phyloP scores from a whole-genome alignment of 1,140 invertebrate genomes.

The Maniola jurtina region DNA sequence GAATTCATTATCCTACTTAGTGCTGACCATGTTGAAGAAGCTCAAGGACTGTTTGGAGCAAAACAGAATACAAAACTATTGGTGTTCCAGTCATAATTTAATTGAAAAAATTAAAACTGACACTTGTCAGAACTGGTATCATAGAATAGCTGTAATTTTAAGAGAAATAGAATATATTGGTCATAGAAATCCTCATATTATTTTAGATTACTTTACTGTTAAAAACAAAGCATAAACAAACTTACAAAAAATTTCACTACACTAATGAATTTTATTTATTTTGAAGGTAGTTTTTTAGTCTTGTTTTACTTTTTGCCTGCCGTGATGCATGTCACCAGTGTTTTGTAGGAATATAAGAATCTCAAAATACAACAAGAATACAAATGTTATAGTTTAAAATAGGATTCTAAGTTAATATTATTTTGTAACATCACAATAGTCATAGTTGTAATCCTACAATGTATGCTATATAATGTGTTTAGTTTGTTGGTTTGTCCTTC shows the following conservation, averaged over 20 bases:
- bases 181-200: slow-evolving; percentile 29
- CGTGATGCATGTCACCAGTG: too few relatives aligned
- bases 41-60: slow-evolving; percentile 36
- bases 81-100: slow-evolving; percentile 47
- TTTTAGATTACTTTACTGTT: slow-evolving; percentile 41
- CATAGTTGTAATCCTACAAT: too few relatives aligned
- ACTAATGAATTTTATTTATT: too few relatives aligned
- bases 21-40: slow-evolving; percentile 47
- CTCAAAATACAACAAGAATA: too few relatives aligned
- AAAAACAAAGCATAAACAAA: neutral
- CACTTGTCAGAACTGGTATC: slow-evolving; percentile 46
- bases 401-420: too few relatives aligned
- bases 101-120: slow-evolving; percentile 42
- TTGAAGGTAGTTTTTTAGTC: too few relatives aligned
- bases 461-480: too few relatives aligned
- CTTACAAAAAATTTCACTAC: neutral
- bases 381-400: too few relatives aligned
- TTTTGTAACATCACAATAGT: too few relatives aligned
- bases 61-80: slow-evolving; percentile 45
- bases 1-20: slow-evolving; percentile 39
- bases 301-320: too few relatives aligned
- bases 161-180: slow-evolving; percentile 38
- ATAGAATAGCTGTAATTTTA: slow-evolving; percentile 40
- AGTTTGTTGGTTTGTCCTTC: too few relatives aligned
- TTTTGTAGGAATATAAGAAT: too few relatives aligned